Evolutionary conservation across 1,140 invertebrate genomes (phyloP).

Genomic region (Aporrectodea caliginosa): DNA sequence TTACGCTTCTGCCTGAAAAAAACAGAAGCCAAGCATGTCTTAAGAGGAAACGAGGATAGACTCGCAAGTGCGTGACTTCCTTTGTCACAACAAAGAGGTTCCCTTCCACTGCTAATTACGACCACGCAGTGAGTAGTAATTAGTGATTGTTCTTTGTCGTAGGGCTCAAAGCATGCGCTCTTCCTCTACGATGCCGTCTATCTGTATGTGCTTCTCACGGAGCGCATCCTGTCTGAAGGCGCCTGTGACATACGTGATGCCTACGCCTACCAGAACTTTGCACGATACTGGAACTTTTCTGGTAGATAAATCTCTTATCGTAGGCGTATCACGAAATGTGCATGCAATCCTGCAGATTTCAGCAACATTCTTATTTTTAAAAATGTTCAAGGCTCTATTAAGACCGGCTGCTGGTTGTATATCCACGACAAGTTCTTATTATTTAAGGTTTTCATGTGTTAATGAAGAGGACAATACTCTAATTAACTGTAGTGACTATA

Average conservation of each 20-base stretch:
- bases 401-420: too few relatives aligned
- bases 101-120: too few relatives aligned
- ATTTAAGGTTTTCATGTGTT: too few relatives aligned
- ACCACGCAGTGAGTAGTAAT: neutral
- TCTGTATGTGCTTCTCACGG: constrained; percentile 5
- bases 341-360: too few relatives aligned
- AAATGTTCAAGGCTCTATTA: too few relatives aligned
- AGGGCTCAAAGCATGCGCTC: constrained; percentile 27
- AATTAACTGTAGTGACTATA: too few relatives aligned
- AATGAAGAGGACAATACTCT: too few relatives aligned
- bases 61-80: neutral
- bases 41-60: neutral
- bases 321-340: too few relatives aligned
- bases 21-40: neutral
- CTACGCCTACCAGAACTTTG: neutral
- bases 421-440: too few relatives aligned
- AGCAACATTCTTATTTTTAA: too few relatives aligned
- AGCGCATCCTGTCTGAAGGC: neutral
- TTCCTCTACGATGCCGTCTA: constrained; percentile 31
- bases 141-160: neutral
- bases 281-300: neutral
- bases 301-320: too few relatives aligned
- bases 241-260: neutral
- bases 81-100: too few relatives aligned
- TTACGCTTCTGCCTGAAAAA: neutral